A percentile compares a stretch with the other conserved stretches of the same genome.
phyloP scores from a whole-genome alignment of 2,113 vertebrate species.

The Oncorhynchus clarkii region DNA sequence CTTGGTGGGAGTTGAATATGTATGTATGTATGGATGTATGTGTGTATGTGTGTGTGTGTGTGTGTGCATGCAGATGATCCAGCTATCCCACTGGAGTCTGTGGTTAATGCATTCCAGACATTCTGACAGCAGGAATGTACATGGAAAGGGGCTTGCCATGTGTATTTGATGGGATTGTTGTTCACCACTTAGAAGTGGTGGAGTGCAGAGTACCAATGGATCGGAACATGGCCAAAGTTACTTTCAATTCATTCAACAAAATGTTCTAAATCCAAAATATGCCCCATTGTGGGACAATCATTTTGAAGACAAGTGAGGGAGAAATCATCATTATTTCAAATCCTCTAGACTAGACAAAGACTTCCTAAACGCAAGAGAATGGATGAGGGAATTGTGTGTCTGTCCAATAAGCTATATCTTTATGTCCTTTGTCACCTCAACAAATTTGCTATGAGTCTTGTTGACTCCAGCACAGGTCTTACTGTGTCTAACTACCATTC shows the following conservation, averaged over 20 bases:
- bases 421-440: background rate
- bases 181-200: conserved; percentile 60
- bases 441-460: conserved; percentile 35
- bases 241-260: background rate
- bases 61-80: background rate
- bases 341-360: too few species aligned
- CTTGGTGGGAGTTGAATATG: too few species aligned
- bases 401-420: background rate
- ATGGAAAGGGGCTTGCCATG: background rate
- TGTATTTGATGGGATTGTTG: conserved; percentile 17
- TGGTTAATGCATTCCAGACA: background rate
- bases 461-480: background rate
- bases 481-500: conserved; percentile 29
- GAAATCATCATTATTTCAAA: background rate
- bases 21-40: background rate
- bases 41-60: background rate
- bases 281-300: background rate
- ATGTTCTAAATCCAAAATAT: conserved; percentile 9
- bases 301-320: background rate
- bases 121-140: background rate
- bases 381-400: background rate
- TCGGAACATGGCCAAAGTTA: conserved; percentile 56
- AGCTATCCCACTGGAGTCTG: too few species aligned
- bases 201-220: conserved; percentile 50
- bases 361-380: too few species aligned